A percentile compares a stretch with the other conserved stretches of the same genome.
phyloP scores from a whole-genome alignment of 2,113 vertebrate genomes.

The Clarias gariepinus region DNA sequence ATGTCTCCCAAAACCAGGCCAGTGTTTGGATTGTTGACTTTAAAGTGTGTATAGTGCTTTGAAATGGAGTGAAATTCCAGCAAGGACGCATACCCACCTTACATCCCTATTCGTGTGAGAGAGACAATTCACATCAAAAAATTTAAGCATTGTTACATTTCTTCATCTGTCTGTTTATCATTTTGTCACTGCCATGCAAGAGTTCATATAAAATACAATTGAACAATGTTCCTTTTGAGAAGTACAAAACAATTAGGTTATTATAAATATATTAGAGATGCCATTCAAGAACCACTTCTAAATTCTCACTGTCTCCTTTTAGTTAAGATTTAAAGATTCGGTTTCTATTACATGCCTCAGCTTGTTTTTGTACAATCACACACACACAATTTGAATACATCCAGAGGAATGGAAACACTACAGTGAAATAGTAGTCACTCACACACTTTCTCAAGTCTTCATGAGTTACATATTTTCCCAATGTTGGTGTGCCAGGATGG shows the following conservation, averaged over 20 bases:
- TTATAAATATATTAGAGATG: neutral
- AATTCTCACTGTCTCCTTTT: neutral
- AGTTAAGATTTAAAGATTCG: neutral
- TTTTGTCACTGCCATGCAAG: neutral
- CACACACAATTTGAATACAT: too few relatives aligned
- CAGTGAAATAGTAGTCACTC: neutral
- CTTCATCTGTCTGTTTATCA: neutral
- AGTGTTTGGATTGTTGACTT: neutral
- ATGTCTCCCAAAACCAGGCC: neutral
- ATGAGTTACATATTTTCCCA: slow-evolving; percentile 20
- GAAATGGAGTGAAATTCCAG: neutral
- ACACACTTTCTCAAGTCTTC: neutral
- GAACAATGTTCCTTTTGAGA: neutral
- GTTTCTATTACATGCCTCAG: neutral
- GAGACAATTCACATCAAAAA: neutral
- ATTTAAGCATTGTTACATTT: neutral
- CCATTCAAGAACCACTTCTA: neutral
- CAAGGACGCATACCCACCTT: neutral
- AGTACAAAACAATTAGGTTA: neutral
- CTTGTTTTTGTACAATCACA: neutral
- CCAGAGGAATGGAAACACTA: neutral
- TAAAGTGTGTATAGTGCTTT: neutral
- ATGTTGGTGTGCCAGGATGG: slow-evolving; percentile 48
- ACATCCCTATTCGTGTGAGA: neutral
- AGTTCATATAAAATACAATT: neutral